Conservation (phyloP, 2,113 vertebrate genomes). For the Atlantisia rogersi region DNA sequence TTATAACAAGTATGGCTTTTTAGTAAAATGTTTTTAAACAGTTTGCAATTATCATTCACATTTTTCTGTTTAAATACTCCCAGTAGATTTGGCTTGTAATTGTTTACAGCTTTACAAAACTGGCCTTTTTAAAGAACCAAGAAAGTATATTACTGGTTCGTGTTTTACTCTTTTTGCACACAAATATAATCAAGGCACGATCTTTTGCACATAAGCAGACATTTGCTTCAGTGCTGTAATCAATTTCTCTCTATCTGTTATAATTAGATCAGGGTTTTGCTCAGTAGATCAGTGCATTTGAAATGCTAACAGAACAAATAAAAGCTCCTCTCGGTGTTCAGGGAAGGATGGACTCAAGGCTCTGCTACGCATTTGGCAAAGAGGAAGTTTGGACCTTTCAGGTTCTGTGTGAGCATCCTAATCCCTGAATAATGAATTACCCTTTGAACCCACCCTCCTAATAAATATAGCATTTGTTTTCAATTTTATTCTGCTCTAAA, state of each 20-base stretch:
- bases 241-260: neutral
- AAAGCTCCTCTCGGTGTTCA: neutral
- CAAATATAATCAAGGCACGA: neutral
- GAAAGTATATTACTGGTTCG: neutral
- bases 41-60: constrained; percentile 47
- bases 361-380: neutral
- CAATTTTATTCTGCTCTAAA: neutral
- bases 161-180: constrained; percentile 9
- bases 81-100: constrained; percentile 48
- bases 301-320: neutral
- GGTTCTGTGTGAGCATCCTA: neutral
- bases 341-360: neutral
- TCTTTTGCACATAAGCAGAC: neutral
- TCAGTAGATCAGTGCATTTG: neutral
- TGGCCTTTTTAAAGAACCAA: neutral
- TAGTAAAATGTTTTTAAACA: constrained; percentile 37
- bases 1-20: constrained; percentile 9
- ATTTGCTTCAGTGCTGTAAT: constrained; percentile 27
- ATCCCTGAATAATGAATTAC: neutral
- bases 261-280: neutral
- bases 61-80: constrained; percentile 57
- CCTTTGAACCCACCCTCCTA: neutral
- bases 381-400: neutral
- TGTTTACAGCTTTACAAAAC: constrained; percentile 53
- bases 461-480: neutral